Percentiles rank a stretch among this genome's conserved stretches.
phyloP scores from a whole-genome alignment of 1,140 invertebrate species.

The Drosophila rhopaloa region DNA sequence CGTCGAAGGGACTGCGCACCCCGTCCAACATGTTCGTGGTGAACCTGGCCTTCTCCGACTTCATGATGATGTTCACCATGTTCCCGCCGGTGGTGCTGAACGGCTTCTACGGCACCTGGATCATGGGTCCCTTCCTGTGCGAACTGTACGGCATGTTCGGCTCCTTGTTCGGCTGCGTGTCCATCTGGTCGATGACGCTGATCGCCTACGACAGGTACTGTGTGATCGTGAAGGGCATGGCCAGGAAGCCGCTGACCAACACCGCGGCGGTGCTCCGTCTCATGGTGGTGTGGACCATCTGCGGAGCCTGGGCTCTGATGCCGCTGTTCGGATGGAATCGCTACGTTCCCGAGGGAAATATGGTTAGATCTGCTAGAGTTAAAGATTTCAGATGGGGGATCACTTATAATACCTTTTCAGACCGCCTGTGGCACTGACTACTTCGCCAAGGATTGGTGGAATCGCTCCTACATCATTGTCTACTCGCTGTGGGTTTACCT shows the following conservation, averaged over 20 bases:
- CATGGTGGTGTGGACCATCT: constrained; percentile 89
- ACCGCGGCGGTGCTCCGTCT: constrained; percentile 89
- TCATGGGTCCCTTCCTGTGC: constrained; percentile 90
- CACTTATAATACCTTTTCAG: too few relatives aligned
- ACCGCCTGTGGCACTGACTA: constrained; percentile 93
- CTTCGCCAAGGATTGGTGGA: constrained; percentile 87
- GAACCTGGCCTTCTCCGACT: constrained; percentile 92
- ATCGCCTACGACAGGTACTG: constrained; percentile 94
- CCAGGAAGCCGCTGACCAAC: constrained; percentile 89
- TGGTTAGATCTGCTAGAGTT: constrained; percentile 67
- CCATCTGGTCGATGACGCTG: constrained; percentile 93
- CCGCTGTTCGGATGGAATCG: constrained; percentile 93
- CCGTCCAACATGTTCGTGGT: constrained; percentile 93
- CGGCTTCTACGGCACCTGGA: constrained; percentile 92
- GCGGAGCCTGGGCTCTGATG: constrained; percentile 88
- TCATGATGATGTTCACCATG: constrained; percentile 92
- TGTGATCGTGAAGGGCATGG: constrained; percentile 92
- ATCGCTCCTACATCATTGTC: constrained; percentile 88
- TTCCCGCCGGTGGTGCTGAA: constrained; percentile 91
- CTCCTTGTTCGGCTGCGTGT: constrained; percentile 91
- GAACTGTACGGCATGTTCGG: constrained; percentile 92
- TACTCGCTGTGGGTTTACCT: constrained; percentile 88
- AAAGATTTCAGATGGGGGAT: too few relatives aligned
- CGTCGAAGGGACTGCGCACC: constrained; percentile 90
- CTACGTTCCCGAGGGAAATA: constrained; percentile 92